Evolutionary conservation across 2,113 vertebrate species (phyloP).

Genomic region (Nothoprocta pentlandii): DNA sequence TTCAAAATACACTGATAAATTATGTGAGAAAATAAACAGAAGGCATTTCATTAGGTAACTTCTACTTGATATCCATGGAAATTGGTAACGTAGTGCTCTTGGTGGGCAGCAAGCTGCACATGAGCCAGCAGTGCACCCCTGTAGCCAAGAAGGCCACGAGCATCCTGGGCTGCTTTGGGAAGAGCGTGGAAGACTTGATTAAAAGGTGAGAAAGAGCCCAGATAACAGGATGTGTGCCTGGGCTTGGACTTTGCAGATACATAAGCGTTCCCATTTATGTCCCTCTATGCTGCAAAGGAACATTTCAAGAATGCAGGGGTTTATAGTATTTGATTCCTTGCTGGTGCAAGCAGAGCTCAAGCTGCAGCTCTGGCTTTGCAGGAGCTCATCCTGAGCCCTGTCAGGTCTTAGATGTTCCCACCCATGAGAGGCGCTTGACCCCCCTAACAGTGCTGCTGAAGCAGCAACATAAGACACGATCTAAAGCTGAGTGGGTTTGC

Average conservation of each 20-base stretch:
- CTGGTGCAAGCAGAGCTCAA: neutral
- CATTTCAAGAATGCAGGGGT: neutral
- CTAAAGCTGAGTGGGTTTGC: neutral
- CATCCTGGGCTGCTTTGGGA: neutral
- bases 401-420: neutral
- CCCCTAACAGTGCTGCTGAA: neutral
- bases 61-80: no score
- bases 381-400: neutral
- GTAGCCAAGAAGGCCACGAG: neutral
- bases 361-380: neutral
- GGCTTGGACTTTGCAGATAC: neutral
- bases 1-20: neutral
- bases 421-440: no score
- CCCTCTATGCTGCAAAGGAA: neutral
- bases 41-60: neutral
- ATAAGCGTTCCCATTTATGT: neutral
- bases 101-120: neutral
- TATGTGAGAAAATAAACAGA: neutral
- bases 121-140: neutral
- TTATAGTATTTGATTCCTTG: neutral
- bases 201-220: neutral
- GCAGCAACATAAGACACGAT: accelerated
- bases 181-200: neutral
- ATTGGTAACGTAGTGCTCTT: neutral
- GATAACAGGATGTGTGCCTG: neutral